phyloP scores from a whole-genome alignment of 2,113 vertebrate species.

The Python bivittatus region DNA sequence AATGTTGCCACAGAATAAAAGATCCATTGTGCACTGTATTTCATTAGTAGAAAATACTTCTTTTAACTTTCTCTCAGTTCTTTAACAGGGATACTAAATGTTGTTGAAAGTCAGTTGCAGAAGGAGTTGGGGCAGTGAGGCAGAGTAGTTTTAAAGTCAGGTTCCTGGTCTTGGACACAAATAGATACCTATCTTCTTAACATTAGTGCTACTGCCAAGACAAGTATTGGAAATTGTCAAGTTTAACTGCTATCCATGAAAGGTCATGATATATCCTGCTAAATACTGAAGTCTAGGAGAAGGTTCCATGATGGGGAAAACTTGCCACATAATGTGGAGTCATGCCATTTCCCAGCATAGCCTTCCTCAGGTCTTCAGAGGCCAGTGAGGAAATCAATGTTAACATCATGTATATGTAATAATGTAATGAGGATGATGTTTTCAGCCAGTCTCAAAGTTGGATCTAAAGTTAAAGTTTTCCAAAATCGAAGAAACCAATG shows the following conservation, averaged over 20 bases:
- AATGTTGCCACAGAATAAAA: constrained; percentile 35
- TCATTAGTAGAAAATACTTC: constrained; percentile 25
- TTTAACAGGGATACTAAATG: constrained; percentile 54
- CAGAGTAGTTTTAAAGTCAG: constrained; percentile 48
- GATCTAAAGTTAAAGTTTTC: background rate
- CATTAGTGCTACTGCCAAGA: constrained; percentile 40
- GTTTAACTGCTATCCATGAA: constrained; percentile 50
- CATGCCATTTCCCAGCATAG: constrained; percentile 38
- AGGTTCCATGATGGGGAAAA: constrained; percentile 55
- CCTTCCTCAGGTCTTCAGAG: constrained; percentile 47
- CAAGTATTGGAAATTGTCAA: constrained; percentile 45
- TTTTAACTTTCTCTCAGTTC: constrained; percentile 22
- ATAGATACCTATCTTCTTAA: background rate
- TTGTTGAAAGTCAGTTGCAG: constrained; percentile 51
- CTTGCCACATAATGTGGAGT: constrained; percentile 32
- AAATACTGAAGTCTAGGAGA: constrained; percentile 32
- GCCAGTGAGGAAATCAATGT: constrained; percentile 34
- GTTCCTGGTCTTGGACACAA: background rate
- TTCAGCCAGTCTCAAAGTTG: background rate
- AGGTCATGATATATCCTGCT: constrained; percentile 29
- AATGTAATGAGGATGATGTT: background rate
- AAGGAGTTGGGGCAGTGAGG: constrained; percentile 2
- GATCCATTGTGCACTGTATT: constrained; percentile 34
- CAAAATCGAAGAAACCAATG: background rate
- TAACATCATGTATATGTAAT: background rate